Percentiles rank a stretch among this genome's conserved stretches.
These are phyloP conservation scores for Gryllus longicercus DNA, from an alignment of 2,888 invertebrate genomes.

Conservation along the genomic window DNA sequence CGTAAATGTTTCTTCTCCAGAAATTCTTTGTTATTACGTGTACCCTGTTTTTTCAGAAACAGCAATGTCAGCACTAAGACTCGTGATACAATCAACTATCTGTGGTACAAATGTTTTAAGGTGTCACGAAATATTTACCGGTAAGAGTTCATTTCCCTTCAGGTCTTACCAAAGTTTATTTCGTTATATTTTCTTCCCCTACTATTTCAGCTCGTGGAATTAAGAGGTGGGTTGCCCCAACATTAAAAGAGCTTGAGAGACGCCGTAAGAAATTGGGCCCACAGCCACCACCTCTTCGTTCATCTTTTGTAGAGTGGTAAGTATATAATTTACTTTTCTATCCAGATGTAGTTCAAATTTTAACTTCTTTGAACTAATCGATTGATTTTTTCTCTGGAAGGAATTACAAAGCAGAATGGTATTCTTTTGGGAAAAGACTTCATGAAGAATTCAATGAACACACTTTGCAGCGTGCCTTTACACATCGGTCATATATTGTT, in stretches of 20 bases:
- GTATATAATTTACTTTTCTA: background rate
- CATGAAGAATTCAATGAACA: slow-evolving; percentile 75
- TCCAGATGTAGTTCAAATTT: background rate
- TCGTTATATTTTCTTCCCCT: too few relatives aligned
- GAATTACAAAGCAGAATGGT: slow-evolving; percentile 85
- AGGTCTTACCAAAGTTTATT: too few relatives aligned
- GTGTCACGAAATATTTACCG: too few relatives aligned
- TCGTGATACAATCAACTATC: too few relatives aligned
- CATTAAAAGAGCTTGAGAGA: slow-evolving; percentile 58
- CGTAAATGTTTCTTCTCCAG: too few relatives aligned
- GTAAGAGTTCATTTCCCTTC: too few relatives aligned
- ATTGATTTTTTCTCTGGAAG: slow-evolving; percentile 59
- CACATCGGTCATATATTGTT: slow-evolving; percentile 71
- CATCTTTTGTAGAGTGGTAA: slow-evolving; percentile 51
- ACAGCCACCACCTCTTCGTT: slow-evolving; percentile 54
- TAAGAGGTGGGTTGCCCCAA: slow-evolving; percentile 67
- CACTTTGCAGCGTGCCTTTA: slow-evolving; percentile 71
- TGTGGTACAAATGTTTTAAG: too few relatives aligned
- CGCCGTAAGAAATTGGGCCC: slow-evolving; percentile 59
- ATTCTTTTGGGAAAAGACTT: slow-evolving; percentile 80
- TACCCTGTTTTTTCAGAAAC: too few relatives aligned
- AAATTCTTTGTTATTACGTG: too few relatives aligned
- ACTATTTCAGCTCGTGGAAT: slow-evolving; percentile 35
- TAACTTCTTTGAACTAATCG: background rate
- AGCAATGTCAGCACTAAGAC: too few relatives aligned